Conservation (phyloP, 2,888 invertebrate genomes). For the Drosophila mayaguana region DNA sequence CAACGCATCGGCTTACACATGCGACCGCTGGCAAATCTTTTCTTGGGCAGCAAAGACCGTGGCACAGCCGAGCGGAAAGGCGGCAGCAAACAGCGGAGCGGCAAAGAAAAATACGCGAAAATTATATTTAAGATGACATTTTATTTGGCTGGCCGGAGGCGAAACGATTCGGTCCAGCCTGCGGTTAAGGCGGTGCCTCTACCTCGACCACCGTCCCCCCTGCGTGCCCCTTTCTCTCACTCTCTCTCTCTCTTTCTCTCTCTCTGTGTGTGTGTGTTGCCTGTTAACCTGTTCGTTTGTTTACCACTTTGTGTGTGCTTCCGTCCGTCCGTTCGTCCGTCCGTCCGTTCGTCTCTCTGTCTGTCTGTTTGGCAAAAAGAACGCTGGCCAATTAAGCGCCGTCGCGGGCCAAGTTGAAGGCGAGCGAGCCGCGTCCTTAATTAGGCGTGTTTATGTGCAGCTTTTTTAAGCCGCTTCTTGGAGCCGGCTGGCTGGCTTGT, state of each 20-base stretch:
- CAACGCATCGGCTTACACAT: conserved; percentile 50
- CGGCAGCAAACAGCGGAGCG: conserved; percentile 54
- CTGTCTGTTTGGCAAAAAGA: conserved; percentile 58
- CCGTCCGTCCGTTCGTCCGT: too few species aligned
- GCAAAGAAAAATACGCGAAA: conserved; percentile 74
- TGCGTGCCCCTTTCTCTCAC: conserved; percentile 27
- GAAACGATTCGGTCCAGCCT: conserved; percentile 43
- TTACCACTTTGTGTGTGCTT: conserved; percentile 43
- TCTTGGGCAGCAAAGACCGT: conserved; percentile 36
- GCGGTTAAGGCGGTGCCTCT: conserved; percentile 22
- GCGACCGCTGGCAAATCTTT: conserved; percentile 73
- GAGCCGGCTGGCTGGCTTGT: conserved; percentile 22
- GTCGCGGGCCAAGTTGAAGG: conserved; percentile 35
- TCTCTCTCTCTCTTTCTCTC: conserved; percentile 30
- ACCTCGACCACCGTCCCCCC: background rate
- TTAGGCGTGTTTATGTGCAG: conserved; percentile 75
- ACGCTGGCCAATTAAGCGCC: conserved; percentile 70
- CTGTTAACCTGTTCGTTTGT: conserved; percentile 67
- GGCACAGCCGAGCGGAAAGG: conserved; percentile 21
- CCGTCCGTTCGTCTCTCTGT: conserved; percentile 3
- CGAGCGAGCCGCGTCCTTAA: conserved; percentile 56
- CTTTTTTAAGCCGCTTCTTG: conserved; percentile 62
- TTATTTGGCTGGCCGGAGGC: conserved; percentile 56
- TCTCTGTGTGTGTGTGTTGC: background rate
- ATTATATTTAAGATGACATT: conserved; percentile 81